Conservation (phyloP, 2,888 invertebrate species). For the Himalopsyche anomala region DNA sequence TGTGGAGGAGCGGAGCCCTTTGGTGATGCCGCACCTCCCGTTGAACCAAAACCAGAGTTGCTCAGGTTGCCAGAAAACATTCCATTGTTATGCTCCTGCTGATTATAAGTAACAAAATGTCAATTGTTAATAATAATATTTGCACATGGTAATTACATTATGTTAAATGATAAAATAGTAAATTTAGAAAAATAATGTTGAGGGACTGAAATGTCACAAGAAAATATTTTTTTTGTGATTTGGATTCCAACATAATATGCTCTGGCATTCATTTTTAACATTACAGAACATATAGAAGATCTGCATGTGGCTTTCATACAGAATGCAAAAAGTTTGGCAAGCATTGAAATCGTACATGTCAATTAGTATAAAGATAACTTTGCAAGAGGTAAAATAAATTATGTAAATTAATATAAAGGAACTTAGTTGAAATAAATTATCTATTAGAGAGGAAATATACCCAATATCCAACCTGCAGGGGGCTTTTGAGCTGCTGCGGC, state of each 20-base stretch:
- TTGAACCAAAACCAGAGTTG: constrained; percentile 14
- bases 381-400: not conserved
- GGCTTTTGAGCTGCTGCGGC: constrained; percentile 78
- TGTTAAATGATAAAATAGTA: no score
- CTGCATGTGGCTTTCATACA: constrained; percentile 3
- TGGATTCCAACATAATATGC: constrained; percentile 29
- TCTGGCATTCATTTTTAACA: constrained; percentile 32
- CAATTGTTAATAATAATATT: not conserved
- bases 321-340: not conserved
- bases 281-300: not conserved
- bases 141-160: not conserved
- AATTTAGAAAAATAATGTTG: not conserved
- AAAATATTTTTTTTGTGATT: not conserved
- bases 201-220: constrained; percentile 22
- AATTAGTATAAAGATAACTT: no score
- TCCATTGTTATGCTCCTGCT: constrained; percentile 61
- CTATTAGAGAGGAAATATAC: constrained; percentile 32
- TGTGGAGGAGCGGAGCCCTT: constrained; percentile 68
- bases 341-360: no score
- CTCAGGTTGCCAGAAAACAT: constrained; percentile 56
- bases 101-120: not conserved
- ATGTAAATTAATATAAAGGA: not conserved
- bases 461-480: constrained; percentile 71
- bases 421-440: not conserved
- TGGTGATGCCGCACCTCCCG: constrained; percentile 75